phyloP scores from a whole-genome alignment of 2,888 invertebrate genomes.

The Rhimphoctona megacephalus region DNA sequence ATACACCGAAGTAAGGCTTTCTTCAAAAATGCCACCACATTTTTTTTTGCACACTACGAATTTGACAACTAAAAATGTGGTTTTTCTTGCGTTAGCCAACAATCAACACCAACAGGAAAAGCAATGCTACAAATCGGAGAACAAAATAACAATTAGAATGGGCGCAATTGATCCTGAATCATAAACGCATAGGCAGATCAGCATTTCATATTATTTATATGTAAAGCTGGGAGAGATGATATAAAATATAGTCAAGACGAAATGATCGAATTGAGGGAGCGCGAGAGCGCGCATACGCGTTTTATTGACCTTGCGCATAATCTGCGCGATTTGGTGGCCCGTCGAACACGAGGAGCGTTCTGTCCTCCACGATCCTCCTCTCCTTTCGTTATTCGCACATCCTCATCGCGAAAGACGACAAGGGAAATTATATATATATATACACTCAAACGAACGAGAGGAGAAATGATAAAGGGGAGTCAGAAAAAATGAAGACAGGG shows the following conservation, averaged over 20 bases:
- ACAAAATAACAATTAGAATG: too few relatives aligned
- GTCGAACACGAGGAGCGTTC: conserved; percentile 52
- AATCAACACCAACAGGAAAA: background rate
- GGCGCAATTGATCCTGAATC: background rate
- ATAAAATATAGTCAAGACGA: background rate
- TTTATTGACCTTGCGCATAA: conserved; percentile 73
- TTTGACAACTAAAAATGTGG: background rate
- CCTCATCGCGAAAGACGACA: conserved; percentile 44
- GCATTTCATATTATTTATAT: background rate
- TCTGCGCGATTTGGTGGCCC: conserved; percentile 63
- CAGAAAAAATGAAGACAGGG: conserved; percentile 31
- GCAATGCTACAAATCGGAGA: background rate
- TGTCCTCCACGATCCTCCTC: background rate
- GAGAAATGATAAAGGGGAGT: conserved; percentile 2
- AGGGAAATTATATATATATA: background rate
- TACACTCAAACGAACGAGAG: background rate
- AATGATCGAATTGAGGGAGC: conserved; percentile 41
- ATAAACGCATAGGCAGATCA: background rate
- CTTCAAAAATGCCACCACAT: background rate
- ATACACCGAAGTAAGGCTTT: too few relatives aligned
- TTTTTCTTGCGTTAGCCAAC: background rate
- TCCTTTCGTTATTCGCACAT: conserved; percentile 25
- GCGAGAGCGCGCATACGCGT: conserved; percentile 56
- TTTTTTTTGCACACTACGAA: background rate
- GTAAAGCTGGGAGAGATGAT: background rate